These are phyloP conservation scores for Scartelaos histophorus DNA, from an alignment of 2,113 vertebrate species.

Conservation along the genomic window DNA sequence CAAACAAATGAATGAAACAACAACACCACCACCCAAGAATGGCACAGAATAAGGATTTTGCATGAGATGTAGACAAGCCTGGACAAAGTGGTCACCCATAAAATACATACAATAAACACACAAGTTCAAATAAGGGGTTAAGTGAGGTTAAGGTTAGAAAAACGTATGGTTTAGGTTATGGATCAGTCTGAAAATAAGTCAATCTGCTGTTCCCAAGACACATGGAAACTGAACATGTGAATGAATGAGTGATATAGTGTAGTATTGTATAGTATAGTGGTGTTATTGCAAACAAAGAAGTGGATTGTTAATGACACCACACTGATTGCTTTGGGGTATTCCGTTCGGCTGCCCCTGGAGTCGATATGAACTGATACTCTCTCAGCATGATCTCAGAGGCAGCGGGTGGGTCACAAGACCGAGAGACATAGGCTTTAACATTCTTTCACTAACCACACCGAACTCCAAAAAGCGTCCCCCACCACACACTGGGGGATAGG, in stretches of 20 bases:
- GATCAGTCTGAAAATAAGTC: no score
- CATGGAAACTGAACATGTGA: no score
- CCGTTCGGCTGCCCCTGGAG: conserved; percentile 38
- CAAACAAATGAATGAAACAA: background rate
- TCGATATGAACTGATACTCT: conserved; percentile 46
- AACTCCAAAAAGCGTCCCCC: conserved; percentile 25
- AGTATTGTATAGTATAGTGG: background rate
- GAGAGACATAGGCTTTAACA: conserved; percentile 57
- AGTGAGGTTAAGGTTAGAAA: no score
- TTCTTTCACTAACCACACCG: conserved; percentile 59
- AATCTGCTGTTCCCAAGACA: no score
- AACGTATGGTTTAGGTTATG: no score
- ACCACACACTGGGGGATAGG: conserved; percentile 40
- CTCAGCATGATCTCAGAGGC: conserved; percentile 57
- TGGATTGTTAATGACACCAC: conserved; percentile 51
- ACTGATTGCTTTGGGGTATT: conserved; percentile 23
- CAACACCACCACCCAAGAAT: background rate
- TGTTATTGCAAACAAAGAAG: conserved; percentile 48
- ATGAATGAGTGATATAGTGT: conserved; percentile 4
- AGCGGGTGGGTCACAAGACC: conserved; percentile 69
- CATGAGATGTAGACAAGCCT: no score
- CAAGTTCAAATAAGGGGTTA: no score
- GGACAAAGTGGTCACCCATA: no score
- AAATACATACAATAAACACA: no score
- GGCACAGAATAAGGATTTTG: no score